Evolutionary conservation across 2,888 invertebrate genomes (phyloP), one percentile per base, ranked within the genome.

Genomic region (Aphodius granarius): DNA sequence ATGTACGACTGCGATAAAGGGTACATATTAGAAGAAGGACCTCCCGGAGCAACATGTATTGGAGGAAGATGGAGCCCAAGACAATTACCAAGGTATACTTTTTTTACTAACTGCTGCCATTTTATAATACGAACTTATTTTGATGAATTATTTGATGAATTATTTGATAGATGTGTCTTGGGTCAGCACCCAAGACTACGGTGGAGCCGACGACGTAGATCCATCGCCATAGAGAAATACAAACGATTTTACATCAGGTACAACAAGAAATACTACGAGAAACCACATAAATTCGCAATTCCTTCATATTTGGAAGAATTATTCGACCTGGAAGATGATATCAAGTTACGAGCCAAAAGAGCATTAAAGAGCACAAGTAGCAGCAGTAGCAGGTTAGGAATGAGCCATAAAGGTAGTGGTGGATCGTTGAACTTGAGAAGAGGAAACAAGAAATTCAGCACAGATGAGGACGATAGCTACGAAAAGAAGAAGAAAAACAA

Each of bases 1-100:
- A 95, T 96, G 94, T 98, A 97, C 86, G 97, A 97, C 83, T 98
- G 98, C 84, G 94, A 97, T 81, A 94, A 95, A 83, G 97, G 97
- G 0, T 97, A 94, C 83, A 94, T 95, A 0, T 86, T 98, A 21
- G 92, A 93, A 20, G 93, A 94, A 80, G 98, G 98, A 0, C 94
- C 96, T 0, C 95, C 96, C 0, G 97, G 97, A 0, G 97, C 98
- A 0, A 98, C 98, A 0, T 98, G 98, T 82, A 92, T 98, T 21
- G 96, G 97, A 5, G 98, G 98, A 0, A 92, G 92, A 77, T 98
- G 98, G 98, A 95, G 96, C 79, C 98, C 98, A 0, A 90, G 91
- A 79, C 93, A 96, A 81, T 86, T 96, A 71, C 97, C 97, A 0
- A 93, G 92, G 91, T 92, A 88, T 86, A 86, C 78, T 79, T 13